These are phyloP conservation scores for Myiozetetes cayanensis DNA, from an alignment of 2,113 vertebrate genomes.

Conservation along the genomic window DNA sequence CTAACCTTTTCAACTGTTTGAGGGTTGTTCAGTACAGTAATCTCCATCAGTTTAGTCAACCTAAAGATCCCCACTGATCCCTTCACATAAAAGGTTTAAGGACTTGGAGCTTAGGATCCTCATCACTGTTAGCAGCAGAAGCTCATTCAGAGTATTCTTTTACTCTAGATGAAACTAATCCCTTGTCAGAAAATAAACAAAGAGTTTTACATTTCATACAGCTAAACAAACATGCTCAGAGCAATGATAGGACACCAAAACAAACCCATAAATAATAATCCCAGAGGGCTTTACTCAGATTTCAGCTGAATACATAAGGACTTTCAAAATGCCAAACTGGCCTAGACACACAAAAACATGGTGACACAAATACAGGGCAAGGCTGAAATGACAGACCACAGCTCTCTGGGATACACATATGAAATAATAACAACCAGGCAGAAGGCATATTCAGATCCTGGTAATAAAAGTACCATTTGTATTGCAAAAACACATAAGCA, in stretches of 20 bases:
- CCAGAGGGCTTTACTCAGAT: not conserved
- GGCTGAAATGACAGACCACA: not conserved
- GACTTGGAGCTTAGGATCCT: not conserved
- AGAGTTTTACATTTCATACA: not conserved
- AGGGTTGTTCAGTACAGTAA: not conserved
- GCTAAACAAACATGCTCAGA: not conserved
- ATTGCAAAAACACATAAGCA: not conserved
- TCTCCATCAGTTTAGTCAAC: slow-evolving; percentile 6
- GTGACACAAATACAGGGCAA: not conserved
- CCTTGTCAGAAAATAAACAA: not conserved
- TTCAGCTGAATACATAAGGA: not conserved
- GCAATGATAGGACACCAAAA: not conserved
- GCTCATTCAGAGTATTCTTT: not conserved
- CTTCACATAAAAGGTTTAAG: slow-evolving; percentile 38
- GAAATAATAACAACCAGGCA: not conserved
- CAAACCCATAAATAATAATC: not conserved
- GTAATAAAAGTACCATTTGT: not conserved
- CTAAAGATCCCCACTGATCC: slow-evolving; percentile 25
- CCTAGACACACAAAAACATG: not conserved
- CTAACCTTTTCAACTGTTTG: not conserved
- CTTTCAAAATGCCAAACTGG: not conserved
- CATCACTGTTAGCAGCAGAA: not conserved
- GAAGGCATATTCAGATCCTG: not conserved
- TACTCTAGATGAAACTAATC: slow-evolving; percentile 17
- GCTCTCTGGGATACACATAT: not conserved